phyloP scores from a whole-genome alignment of 2,113 vertebrate species.

The Paratilapia polleni region DNA sequence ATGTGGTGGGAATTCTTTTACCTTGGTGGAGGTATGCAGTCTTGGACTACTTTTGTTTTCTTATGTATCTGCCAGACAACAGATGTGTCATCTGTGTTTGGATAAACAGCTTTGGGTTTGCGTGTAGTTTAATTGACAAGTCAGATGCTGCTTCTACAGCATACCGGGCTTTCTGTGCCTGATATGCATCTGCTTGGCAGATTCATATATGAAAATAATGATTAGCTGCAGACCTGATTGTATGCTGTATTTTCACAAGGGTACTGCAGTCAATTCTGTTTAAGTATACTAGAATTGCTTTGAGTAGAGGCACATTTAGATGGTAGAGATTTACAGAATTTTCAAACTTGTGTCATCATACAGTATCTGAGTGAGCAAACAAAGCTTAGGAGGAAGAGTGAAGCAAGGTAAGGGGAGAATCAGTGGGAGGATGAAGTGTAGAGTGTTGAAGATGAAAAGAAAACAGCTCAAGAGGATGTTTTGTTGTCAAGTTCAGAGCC shows the following conservation, averaged over 20 bases:
- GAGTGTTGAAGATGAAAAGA: constrained; percentile 43
- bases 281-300: neutral
- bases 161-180: neutral
- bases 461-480: constrained; percentile 36
- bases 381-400: neutral
- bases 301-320: neutral
- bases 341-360: constrained; percentile 53
- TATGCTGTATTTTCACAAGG: neutral
- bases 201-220: neutral
- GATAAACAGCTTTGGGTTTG: neutral
- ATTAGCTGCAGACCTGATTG: neutral
- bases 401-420: constrained; percentile 6
- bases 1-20: neutral
- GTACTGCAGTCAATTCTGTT: neutral
- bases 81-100: neutral
- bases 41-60: neutral
- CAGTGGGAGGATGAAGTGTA: constrained; percentile 2
- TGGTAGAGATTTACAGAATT: constrained; percentile 10
- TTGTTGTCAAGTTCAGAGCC: constrained; percentile 53
- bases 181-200: neutral
- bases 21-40: neutral
- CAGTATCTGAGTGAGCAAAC: constrained; percentile 1
- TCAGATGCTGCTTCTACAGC: neutral
- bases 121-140: neutral
- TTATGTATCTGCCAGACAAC: neutral